A percentile compares a stretch with the other conserved stretches of the same genome.
Conservation (phyloP, 1,140 invertebrate genomes). For the Samia ricini region DNA sequence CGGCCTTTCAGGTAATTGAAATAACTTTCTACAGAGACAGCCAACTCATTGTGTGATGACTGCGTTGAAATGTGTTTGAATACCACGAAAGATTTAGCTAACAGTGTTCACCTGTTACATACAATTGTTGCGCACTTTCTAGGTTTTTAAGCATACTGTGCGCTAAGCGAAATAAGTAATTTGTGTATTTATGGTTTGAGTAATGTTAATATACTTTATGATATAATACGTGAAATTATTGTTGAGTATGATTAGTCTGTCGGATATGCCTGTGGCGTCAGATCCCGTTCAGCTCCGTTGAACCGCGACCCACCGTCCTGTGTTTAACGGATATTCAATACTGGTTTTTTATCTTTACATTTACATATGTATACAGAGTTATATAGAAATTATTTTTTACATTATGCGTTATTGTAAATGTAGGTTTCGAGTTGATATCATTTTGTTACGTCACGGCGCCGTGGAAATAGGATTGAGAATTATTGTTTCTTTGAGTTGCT, state of each 20-base stretch:
- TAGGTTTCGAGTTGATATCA: slow-evolving; percentile 20
- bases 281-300: slow-evolving; percentile 66
- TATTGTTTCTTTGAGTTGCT: slow-evolving; percentile 31
- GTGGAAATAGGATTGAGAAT: slow-evolving; percentile 51
- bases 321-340: slow-evolving; percentile 67
- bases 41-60: slow-evolving; percentile 37
- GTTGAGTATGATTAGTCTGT: slow-evolving; percentile 22
- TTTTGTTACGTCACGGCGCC: not conserved
- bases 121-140: slow-evolving; percentile 57
- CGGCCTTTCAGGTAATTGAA: slow-evolving; percentile 69
- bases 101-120: slow-evolving; percentile 16
- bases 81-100: slow-evolving; percentile 5
- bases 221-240: slow-evolving; percentile 23
- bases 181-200: slow-evolving; percentile 36
- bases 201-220: slow-evolving; percentile 22
- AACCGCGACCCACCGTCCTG: slow-evolving; percentile 60
- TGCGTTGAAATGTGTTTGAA: slow-evolving; percentile 18
- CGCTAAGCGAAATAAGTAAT: slow-evolving; percentile 52
- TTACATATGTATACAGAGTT: slow-evolving; percentile 16
- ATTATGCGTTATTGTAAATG: slow-evolving; percentile 22
- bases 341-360: slow-evolving; percentile 33
- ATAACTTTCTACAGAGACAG: slow-evolving; percentile 53
- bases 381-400: not conserved
- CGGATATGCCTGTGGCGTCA: slow-evolving; percentile 23
- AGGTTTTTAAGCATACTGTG: slow-evolving; percentile 43